Base-by-base conservation (phyloP, 2,113 vertebrate species). In the Muscicapa adusta region DNA sequence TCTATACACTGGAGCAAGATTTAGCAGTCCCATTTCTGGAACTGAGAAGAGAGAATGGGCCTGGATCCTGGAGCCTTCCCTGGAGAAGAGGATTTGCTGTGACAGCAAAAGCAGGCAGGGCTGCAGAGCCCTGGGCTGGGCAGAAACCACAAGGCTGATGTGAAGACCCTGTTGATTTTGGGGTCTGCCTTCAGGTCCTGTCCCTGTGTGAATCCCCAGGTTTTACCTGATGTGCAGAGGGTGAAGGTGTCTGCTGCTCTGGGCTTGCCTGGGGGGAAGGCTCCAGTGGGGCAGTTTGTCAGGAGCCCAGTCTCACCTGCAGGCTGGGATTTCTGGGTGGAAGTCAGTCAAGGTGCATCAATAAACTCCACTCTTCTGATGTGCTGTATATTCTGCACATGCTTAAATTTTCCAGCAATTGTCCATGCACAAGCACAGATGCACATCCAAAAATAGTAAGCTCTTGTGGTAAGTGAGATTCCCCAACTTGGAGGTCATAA, bases 401-500 rank as follows among this genome's bases (percentile, higher is more conserved):
- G 48, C 48, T 78, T 38, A 72, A n/a, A 20, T 93, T 89, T 96
- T 75, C 80, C 62, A 63, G 79, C 38, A 40, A 26, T 56, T 84
- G 48, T 77, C 65, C 85, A 24, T 73, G 73, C n/a, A 18, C 31
- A 28, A 72, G 68, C 60, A 48, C 71, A 85, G 70, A 95, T 79
- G 54, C 53, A 58, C 68, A 45, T 71, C 83, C 77, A 29, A 53
- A 89, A 95, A 94, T 82, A 91, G 73, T 34, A 63, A 72, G n/a
- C 70, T 65, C 61, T 87, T 89, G 66, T 60, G 61, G 68, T 72
- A 33, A 91, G 77, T 58, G 86, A 92, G 61, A 70, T 94, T 94
- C 57, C 86, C 86, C 91, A 88, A 63, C 89, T 81, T 78, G 57
- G 84, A 94, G 95, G 91, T 94, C 89, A 34, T 92, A 91, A 93